Conservation (phyloP, 2,113 vertebrate species). For the Aegypius monachus region DNA sequence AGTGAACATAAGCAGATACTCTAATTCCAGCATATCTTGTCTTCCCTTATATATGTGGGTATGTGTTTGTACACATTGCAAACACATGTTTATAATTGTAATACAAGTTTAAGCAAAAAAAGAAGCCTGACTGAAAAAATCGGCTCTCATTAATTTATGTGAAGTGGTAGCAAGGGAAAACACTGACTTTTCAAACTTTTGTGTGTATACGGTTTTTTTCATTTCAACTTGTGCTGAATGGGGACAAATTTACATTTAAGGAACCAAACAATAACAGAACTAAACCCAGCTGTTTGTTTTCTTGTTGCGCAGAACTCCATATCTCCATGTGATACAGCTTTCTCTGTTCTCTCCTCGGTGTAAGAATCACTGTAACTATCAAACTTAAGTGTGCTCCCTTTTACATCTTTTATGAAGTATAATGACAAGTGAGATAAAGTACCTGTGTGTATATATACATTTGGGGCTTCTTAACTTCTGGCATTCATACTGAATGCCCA, state of each 20-base stretch:
- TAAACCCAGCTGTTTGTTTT: neutral
- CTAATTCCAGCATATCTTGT: neutral
- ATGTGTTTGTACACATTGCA: neutral
- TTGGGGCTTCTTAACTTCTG: neutral
- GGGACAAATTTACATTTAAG: neutral
- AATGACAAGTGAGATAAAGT: neutral
- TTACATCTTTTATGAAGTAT: neutral
- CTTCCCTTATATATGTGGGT: neutral
- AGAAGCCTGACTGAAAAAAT: neutral
- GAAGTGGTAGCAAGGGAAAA: neutral
- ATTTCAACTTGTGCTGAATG: neutral
- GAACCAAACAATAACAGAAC: neutral
- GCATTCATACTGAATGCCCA: neutral
- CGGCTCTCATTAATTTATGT: neutral
- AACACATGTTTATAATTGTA: neutral
- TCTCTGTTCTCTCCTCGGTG: neutral
- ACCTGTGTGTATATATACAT: neutral
- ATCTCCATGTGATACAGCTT: neutral
- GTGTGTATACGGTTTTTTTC: fast-evolving
- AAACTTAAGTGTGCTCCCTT: neutral
- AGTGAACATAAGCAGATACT: neutral
- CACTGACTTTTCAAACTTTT: neutral
- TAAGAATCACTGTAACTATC: neutral
- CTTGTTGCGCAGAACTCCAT: neutral
- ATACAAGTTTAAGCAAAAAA: neutral